Percentiles rank a stretch among this genome's conserved stretches.
Evolutionary conservation across 2,113 vertebrate genomes (phyloP).

Genomic region (Daboia siamensis): DNA sequence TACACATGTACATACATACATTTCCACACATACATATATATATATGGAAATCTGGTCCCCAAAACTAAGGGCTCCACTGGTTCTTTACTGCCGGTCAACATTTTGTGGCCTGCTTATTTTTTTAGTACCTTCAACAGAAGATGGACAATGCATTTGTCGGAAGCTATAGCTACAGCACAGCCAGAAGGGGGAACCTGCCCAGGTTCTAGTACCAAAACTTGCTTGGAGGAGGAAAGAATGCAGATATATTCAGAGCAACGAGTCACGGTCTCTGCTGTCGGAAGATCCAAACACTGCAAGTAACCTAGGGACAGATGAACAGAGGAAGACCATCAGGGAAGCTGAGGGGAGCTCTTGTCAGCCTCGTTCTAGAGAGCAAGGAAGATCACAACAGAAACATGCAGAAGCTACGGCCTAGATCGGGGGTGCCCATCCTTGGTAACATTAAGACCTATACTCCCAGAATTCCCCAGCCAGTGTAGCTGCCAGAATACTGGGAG

Average conservation of each 20-base stretch:
- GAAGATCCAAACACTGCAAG: constrained; percentile 78
- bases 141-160: constrained; percentile 85
- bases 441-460: not conserved
- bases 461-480: not conserved
- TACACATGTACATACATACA: too few species aligned
- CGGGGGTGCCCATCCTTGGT: not conserved
- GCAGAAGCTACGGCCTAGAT: not conserved
- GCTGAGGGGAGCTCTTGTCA: not conserved
- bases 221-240: constrained; percentile 79
- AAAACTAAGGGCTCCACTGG: not conserved
- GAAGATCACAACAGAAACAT: not conserved
- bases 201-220: constrained; percentile 62
- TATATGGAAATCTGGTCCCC: not conserved
- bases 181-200: constrained; percentile 69
- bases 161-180: constrained; percentile 86
- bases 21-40: too few species aligned
- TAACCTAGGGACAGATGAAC: constrained; percentile 68
- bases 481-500: not conserved
- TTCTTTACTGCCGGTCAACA: not conserved
- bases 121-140: constrained; percentile 81
- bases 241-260: constrained; percentile 77
- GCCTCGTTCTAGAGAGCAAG: not conserved
- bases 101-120: not conserved
- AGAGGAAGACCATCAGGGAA: too few species aligned
- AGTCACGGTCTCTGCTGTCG: constrained; percentile 66